These are phyloP conservation scores for Austrolebias charrua DNA, from an alignment of 2,797 vertebrate genomes.

Conservation along the genomic window DNA sequence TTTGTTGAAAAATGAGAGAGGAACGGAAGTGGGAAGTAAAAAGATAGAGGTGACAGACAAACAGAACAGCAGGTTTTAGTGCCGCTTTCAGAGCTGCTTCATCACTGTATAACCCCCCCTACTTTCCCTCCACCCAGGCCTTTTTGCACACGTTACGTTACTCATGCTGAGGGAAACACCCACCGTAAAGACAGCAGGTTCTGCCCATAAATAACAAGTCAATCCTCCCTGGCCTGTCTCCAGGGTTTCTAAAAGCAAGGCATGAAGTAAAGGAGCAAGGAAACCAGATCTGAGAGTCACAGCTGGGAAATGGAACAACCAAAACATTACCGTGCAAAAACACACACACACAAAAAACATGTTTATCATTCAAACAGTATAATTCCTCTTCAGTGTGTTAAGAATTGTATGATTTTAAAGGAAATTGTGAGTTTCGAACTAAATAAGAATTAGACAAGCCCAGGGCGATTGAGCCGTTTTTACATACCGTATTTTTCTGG, in stretches of 20 bases:
- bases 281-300: conserved; percentile 46
- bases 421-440: background rate
- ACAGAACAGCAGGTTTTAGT: conserved; percentile 12
- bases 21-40: background rate
- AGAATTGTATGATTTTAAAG: background rate
- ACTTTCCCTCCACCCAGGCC: conserved; percentile 15
- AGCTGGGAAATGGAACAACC: conserved; percentile 34
- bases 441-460: background rate
- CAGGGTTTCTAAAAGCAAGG: conserved; percentile 38
- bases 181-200: conserved; percentile 52
- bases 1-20: conserved; percentile 8
- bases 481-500: no score
- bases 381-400: background rate
- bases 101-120: conserved; percentile 29
- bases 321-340: conserved; percentile 47
- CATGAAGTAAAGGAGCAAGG: conserved; percentile 35
- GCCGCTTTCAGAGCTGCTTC: conserved; percentile 34
- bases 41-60: no score
- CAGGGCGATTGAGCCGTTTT: conserved; percentile 9
- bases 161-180: conserved; percentile 63
- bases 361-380: background rate
- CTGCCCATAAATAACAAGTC: conserved; percentile 55
- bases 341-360: conserved; percentile 6
- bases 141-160: conserved; percentile 1
- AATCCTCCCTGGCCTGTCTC: conserved; percentile 32